A percentile compares a stretch with the other conserved stretches of the same genome.
These are phyloP conservation scores for Sphaeramia orbicularis DNA, from an alignment of 2,797 vertebrate species.

Conservation along the genomic window DNA sequence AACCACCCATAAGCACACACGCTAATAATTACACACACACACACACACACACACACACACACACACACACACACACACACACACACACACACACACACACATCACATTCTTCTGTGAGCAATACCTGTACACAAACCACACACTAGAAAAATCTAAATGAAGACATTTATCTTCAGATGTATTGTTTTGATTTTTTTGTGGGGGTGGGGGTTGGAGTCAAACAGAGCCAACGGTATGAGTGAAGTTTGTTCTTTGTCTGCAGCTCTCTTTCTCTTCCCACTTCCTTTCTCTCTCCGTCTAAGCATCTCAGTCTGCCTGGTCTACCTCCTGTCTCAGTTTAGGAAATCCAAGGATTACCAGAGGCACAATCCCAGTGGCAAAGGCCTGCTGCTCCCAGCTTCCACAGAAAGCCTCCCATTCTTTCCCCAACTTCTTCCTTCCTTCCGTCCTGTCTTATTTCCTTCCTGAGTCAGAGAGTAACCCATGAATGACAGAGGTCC, in stretches of 20 bases:
- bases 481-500: conserved; percentile 37
- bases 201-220: background rate
- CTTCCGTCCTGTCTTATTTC: conserved; percentile 57
- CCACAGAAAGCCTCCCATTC: conserved; percentile 64
- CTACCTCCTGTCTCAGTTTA: conserved; percentile 73
- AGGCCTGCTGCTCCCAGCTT: conserved; percentile 72
- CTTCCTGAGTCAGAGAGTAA: conserved; percentile 40
- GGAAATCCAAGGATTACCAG: conserved; percentile 83
- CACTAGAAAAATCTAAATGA: conserved; percentile 33
- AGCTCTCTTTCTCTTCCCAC: conserved; percentile 23
- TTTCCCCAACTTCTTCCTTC: conserved; percentile 39
- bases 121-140: conserved; percentile 45
- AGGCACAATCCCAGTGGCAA: conserved; percentile 75
- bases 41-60: conserved; percentile 12
- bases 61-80: conserved; percentile 42
- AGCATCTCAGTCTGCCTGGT: conserved; percentile 61
- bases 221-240: conserved; percentile 24
- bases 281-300: conserved; percentile 37
- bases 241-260: conserved; percentile 38
- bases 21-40: conserved; percentile 40
- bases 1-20: conserved; percentile 45
- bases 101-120: conserved; percentile 31
- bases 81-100: conserved; percentile 40
- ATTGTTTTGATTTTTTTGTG: no score
- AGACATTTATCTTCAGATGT: conserved; percentile 14